Evolutionary conservation across 2,888 invertebrate genomes (phyloP).

Genomic region (Aquatica leii): DNA sequence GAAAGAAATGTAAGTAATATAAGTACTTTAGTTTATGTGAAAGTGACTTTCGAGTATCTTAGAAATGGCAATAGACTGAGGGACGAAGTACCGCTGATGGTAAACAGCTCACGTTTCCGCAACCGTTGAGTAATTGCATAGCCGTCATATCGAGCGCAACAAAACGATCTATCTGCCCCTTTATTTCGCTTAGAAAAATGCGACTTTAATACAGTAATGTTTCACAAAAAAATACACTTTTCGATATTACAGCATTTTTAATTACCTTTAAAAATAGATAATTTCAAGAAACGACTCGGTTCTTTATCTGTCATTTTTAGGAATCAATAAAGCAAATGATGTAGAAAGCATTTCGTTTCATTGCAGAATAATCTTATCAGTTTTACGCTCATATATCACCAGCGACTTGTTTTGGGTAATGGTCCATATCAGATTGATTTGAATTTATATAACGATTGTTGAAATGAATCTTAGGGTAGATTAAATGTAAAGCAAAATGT

Average conservation of each 20-base stretch:
- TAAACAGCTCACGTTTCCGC: constrained; percentile 32
- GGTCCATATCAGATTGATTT: constrained; percentile 18
- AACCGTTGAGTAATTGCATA: constrained; percentile 32
- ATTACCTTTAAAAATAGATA: not conserved
- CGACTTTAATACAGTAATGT: constrained; percentile 21
- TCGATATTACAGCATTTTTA: not conserved
- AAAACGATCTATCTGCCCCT: constrained; percentile 27
- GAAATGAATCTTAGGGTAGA: constrained; percentile 2
- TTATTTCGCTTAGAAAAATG: constrained; percentile 17
- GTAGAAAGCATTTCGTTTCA: constrained; percentile 22
- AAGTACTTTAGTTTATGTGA: constrained; percentile 1
- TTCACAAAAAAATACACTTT: constrained; percentile 1
- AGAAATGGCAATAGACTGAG: constrained; percentile 17
- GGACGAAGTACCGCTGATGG: constrained; percentile 15
- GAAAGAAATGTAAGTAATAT: constrained; percentile 20
- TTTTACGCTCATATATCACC: constrained; percentile 11
- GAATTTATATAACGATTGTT: constrained; percentile 8
- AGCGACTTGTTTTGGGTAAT: constrained; percentile 10
- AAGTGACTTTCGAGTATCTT: constrained; percentile 22
- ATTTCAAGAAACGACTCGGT: constrained; percentile 10
- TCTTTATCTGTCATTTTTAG: constrained; percentile 9
- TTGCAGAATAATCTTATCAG: constrained; percentile 24
- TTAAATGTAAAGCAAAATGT: not conserved
- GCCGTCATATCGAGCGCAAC: constrained; percentile 34
- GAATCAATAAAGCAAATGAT: constrained; percentile 24